Evolutionary conservation across 2,797 vertebrate species (phyloP), one percentile per base, ranked within the genome.

Genomic region (Lateolabrax maculatus): DNA sequence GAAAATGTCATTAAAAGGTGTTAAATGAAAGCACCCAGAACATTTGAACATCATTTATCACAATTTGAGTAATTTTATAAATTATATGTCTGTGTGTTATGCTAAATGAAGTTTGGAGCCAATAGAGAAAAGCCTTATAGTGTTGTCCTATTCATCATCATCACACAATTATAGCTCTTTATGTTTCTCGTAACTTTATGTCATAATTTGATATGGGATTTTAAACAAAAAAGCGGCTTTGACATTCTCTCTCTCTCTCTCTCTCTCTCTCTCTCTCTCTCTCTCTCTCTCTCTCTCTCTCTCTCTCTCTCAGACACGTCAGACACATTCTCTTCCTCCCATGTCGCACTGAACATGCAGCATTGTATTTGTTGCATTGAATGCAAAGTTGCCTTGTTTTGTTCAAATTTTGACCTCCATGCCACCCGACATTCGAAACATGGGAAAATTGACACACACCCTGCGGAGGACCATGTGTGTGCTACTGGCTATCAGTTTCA

Each of bases 381-480:
- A 62, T 21, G 3, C n/a, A 6, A 34, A 53, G 53, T 21, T 0
- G 10, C 1, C 3, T 15, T 2, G 0, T 52, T 39, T 55, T 27
- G 1, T 58, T 44, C 36, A 3, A 34, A 55, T 31, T 9, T 6
- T 31, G 51, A 13, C 9, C 4, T 8, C 15, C 5, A 1, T 34
- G 18, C 11, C 29, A 10, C 18, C 29, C 18, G 18, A 12, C 18
- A 6, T 12, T 7, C n/a, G 13, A 76, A 61, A 25, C 31, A 87
- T 81, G 75, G 72, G 23, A 13, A 69, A 23, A 27, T 1, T 2
- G 13, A 56, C 6, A 16, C 4, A 4, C 31, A 19, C 0, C 5
- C 31, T 18, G 29, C 0, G 1, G 48, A 62, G 11, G 57, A 36
- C 2, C 6, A 0, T 25, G 1, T 29, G 0, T 15, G 16, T 65